phyloP scores from a whole-genome alignment of 2,113 vertebrate species.

The Labeo rohita region DNA sequence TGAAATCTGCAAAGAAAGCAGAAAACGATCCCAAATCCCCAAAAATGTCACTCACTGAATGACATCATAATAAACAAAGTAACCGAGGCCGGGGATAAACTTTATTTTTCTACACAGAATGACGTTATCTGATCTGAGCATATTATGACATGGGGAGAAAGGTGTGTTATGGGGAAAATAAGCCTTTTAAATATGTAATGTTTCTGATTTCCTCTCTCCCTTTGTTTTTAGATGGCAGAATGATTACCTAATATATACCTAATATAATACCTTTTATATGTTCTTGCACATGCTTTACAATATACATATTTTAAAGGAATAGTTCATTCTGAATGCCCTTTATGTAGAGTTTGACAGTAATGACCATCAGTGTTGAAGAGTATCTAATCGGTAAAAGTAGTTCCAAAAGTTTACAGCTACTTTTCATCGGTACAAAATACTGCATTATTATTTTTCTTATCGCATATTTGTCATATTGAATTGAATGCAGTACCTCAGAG shows the following conservation, averaged over 20 bases:
- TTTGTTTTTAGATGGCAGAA: not conserved
- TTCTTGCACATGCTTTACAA: not conserved
- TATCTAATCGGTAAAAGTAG: not conserved
- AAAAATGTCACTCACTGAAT: slow-evolving; percentile 7
- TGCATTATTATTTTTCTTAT: too few species aligned
- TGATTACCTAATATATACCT: too few species aligned
- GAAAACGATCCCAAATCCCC: not conserved
- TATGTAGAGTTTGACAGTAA: not conserved
- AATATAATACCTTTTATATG: too few species aligned
- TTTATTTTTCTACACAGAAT: slow-evolving; percentile 11
- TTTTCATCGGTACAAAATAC: not conserved
- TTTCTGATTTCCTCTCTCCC: not conserved
- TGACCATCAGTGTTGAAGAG: not conserved
- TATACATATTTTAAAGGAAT: not conserved
- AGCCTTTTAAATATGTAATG: not conserved
- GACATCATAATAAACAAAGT: slow-evolving; percentile 41
- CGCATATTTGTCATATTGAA: not conserved
- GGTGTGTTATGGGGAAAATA: not conserved
- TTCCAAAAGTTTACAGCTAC: not conserved
- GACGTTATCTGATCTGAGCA: slow-evolving; percentile 20
- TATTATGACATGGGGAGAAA: slow-evolving; percentile 5
- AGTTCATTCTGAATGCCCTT: not conserved
- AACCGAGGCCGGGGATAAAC: not conserved
- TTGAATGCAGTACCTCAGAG: not conserved
- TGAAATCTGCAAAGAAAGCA: slow-evolving; percentile 24